phyloP scores from a whole-genome alignment of 2,113 vertebrate genomes.

The Oryzias celebensis region DNA sequence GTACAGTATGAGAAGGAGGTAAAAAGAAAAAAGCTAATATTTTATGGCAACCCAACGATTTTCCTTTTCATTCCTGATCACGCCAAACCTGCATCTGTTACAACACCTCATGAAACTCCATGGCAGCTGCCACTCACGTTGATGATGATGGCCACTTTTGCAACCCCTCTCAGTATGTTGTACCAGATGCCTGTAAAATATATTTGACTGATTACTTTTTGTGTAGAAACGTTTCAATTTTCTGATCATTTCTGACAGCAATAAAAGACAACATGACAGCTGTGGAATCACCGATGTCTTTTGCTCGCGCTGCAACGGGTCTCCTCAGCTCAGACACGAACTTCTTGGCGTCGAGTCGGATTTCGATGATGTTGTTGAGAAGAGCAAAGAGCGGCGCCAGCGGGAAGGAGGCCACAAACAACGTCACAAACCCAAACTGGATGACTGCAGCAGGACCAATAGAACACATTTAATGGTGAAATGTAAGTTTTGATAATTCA shows the following conservation, averaged over 20 bases:
- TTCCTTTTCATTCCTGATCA: too few species aligned
- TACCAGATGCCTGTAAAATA: conserved; percentile 93
- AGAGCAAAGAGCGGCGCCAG: conserved; percentile 94
- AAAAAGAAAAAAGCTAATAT: too few species aligned
- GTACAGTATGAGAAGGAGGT: too few species aligned
- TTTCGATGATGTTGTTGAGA: conserved; percentile 98
- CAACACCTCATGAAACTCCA: too few species aligned
- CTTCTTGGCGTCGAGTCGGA: conserved; percentile 96
- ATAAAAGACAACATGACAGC: too few species aligned
- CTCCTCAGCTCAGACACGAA: conserved; percentile 92
- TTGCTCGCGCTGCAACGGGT: conserved; percentile 92
- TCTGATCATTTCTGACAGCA: too few species aligned
- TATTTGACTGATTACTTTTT: background rate
- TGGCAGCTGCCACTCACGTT: conserved; percentile 84
- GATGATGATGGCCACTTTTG: conserved; percentile 95
- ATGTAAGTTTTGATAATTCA: too few species aligned
- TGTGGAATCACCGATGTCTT: conserved; percentile 89
- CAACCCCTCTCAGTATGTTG: conserved; percentile 91
- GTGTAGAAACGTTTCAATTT: too few species aligned
- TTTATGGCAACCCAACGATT: too few species aligned
- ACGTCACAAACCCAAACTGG: conserved; percentile 98
- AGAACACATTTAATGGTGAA: too few species aligned
- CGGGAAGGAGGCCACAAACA: conserved; percentile 97
- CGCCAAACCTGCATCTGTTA: too few species aligned
- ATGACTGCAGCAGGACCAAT: conserved; percentile 81